phyloP scores from a whole-genome alignment of 2,888 invertebrate genomes.

The Bombyx huttoni region DNA sequence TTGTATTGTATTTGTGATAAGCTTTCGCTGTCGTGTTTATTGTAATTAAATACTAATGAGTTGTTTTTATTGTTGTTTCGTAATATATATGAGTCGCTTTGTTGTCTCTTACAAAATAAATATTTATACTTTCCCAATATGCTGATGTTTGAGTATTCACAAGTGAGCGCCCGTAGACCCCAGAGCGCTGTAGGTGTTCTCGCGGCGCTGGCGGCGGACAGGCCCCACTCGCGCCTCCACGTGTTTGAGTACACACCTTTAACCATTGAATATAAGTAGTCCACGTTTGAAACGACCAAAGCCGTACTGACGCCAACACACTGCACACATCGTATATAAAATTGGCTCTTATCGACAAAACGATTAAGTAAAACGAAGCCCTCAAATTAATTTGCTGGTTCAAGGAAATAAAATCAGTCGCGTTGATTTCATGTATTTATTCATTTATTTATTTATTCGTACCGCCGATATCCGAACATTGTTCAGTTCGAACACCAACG shows the following conservation, averaged over 20 bases:
- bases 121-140: too few relatives aligned
- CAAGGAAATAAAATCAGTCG: background rate
- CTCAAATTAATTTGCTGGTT: background rate
- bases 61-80: background rate
- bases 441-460: background rate
- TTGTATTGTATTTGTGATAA: conserved; percentile 5
- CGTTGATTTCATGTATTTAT: background rate
- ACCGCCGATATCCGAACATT: background rate
- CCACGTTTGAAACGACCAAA: conserved; percentile 20
- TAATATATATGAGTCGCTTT: conserved; percentile 15
- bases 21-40: conserved; percentile 16
- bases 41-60: conserved; percentile 3
- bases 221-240: too few relatives aligned
- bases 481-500: background rate
- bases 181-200: conserved; percentile 49
- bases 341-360: conserved; percentile 23
- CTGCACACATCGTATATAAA: conserved; percentile 51
- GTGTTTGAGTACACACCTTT: conserved; percentile 6
- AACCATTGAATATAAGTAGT: conserved; percentile 4
- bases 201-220: conserved; percentile 19
- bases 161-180: conserved; percentile 48
- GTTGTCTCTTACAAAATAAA: conserved; percentile 11
- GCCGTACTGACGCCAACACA: conserved; percentile 57
- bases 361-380: conserved; percentile 2
- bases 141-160: conserved; percentile 1